Evolutionary conservation across 2,888 invertebrate genomes (phyloP), one percentile per base, ranked within the genome.

Genomic region (Parascotia fuliginaria): DNA sequence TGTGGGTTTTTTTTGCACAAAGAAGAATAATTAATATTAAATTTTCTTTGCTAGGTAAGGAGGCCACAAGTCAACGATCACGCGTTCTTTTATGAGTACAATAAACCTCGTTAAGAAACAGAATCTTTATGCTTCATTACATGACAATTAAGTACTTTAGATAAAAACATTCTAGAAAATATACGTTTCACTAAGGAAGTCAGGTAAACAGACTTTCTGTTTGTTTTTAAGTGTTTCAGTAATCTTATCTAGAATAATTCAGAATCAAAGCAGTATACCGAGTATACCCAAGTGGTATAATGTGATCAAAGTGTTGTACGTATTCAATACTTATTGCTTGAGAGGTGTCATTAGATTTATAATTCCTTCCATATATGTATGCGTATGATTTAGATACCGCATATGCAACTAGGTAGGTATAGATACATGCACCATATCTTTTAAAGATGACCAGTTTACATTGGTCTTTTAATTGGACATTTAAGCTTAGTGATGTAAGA

Each of bases 291-390:
- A 29, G 29, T 12, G 28, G 27, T 11, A 15, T 28, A n/a, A 47
- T 44, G 31, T 40, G 27, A 15, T 16, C 14, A 9, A 28, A 9
- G 33, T 19, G 22, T n/a, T 6, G 16, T 15, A 36, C 9, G 31
- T 45, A 1, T 28, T n/a, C 12, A 32, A 11, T 5, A 38, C 32
- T 38, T 9, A 12, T 7, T 36, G 28, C 7, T 29, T 31, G 16
- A 13, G 31, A 14, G 13, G 32, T 54, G 54, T 47, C 43, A 55
- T 27, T 28, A 49, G 32, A 9, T 32, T 51, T 42, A 16, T 12
- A 55, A 16, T 28, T 28, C 6, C 48, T 58, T 45, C 55, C 33
- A 51, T 19, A 37, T 44, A 31, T 15, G 16, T 7, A 33, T 33
- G 15, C 16, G 16, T 3, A 3, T 16, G 1, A 7, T 4, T 9